Evolutionary conservation across 2,888 invertebrate species (phyloP), one percentile per base, ranked within the genome.

Genomic region (Lymantria monacha): DNA sequence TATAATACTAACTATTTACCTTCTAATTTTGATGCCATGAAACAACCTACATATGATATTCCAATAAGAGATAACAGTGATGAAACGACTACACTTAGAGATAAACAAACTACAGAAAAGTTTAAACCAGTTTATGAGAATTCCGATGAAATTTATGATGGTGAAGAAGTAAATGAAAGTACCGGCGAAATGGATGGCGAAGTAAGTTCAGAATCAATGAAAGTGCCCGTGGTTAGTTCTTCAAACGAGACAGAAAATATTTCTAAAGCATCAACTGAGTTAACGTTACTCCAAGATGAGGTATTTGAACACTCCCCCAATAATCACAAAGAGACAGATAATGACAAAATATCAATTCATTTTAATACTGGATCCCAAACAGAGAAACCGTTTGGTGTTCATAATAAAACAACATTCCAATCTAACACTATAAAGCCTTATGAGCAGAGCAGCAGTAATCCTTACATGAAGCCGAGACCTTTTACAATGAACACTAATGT

Each of bases 121-220:
- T 42, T 66, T 1, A 88, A 85, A 66, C 81, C 83, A 12, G 76
- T 87, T 0, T 88, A 85, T 69, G 89, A 89, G 74, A 87, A 81
- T 53, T 81, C 88, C 2, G 89, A 91, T 62, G 91, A 88, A 79
- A 71, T 91, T 52, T 90, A 85, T 58, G 90, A 88, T 42, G 89
- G 91, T 0, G 82, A 85, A 72, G 90, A 89, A 43, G 83, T 78
- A 53, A 22, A 47, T 52, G 81, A 82, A 43, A 72, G 50, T 48
- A 61, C 67, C 52, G 74, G 70, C 46, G 86, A 84, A 50, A 62
- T 62, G n/a, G 87, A 89, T 45, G 87, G 87, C 49, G 89, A 90
- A 79, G 72, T 90, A 0, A 88, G 90, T 66, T 83, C 82, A 44
- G 92, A 89, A 68, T 91, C 91, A 1, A 85, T 87, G 79, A 91